Base-by-base conservation (phyloP, 2,113 vertebrate genomes). In the Macrotis lagotis region DNA sequence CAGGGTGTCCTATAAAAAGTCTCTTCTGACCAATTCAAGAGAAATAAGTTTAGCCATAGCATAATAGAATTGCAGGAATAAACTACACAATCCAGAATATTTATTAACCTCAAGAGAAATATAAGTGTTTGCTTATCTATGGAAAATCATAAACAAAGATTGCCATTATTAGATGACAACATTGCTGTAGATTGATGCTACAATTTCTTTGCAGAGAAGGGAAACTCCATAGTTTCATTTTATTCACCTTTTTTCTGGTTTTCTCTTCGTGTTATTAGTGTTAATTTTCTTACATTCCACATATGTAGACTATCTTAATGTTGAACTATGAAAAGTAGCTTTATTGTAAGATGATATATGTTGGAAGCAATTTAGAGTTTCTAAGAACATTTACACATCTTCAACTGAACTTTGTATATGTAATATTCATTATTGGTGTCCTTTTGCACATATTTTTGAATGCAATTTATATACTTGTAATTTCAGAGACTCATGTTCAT, bases 71-170 rank as follows among this genome's bases (percentile, higher is more conserved):
- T 90, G 55, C 92, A 90, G 74, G 12, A 95, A 95, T 74, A 11
- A 44, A 94, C 93, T 96, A 74, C 48, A 31, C 3, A 94, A 19
- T 48, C 95, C 44, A 44, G 47, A 11, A 96, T 19, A 96, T 55
- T 89, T 90, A 91, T 26, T 91, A 48, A 95, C 91, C 91, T 92
- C 7, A 59, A 94, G 96, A 96, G 90, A 47, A 4, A 89, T 31
- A 24, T 89, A 90, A 91, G 55, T 14, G 92, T 53, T 74, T 94
- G 92, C 53, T 92, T 37, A 44, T 66, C 50, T 92, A 25, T 7
- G 11, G 49, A 44, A 25, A n/a, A 94, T 89, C 0, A 37, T 49
- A 48, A 96, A 74, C 51, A 44, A 7, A 52, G 49, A 95, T 66
- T n/a, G 24, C 88, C 83, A 52, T 31, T 89, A 47, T 50, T 51